Conservation (phyloP, 2,888 invertebrate species). For the Drosophila recens region DNA sequence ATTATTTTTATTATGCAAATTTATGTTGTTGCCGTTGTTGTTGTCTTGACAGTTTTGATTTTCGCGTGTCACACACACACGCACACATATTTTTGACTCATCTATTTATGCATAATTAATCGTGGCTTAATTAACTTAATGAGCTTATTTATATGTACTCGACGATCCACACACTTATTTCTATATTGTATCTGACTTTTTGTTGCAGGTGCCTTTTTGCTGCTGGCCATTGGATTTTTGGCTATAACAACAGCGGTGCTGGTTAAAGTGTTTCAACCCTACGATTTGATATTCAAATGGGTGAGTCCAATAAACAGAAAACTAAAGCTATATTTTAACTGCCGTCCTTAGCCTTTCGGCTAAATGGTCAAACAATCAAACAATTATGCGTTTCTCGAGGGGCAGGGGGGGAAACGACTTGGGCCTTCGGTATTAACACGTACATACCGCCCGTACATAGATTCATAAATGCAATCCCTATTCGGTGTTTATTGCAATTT, state of each 20-base stretch:
- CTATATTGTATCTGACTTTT: slow-evolving; percentile 14
- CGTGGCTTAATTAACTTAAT: slow-evolving; percentile 62
- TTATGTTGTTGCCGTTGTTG: neutral
- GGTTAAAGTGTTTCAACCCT: slow-evolving; percentile 89
- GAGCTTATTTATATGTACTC: slow-evolving; percentile 66
- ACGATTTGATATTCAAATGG: slow-evolving; percentile 90
- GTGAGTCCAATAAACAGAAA: slow-evolving; percentile 85
- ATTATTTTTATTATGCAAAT: slow-evolving; percentile 42
- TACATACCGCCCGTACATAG: slow-evolving; percentile 18
- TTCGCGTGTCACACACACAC: slow-evolving; percentile 36
- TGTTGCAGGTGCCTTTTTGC: slow-evolving; percentile 90
- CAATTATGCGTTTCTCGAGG: slow-evolving; percentile 33
- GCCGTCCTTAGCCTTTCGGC: slow-evolving; percentile 65
- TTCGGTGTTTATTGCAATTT: slow-evolving; percentile 37
- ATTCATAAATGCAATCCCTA: slow-evolving; percentile 39
- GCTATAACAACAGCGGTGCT: slow-evolving; percentile 89
- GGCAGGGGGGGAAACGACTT: neutral
- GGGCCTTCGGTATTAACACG: slow-evolving; percentile 46
- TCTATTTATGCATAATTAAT: slow-evolving; percentile 49
- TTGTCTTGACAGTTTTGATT: slow-evolving; percentile 29
- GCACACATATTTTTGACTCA: slow-evolving; percentile 1
- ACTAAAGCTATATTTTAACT: slow-evolving; percentile 40
- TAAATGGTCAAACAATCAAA: slow-evolving; percentile 42
- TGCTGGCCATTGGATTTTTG: slow-evolving; percentile 89
- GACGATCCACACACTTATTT: slow-evolving; percentile 29